These are phyloP conservation scores for Amblyteles armatorius DNA, from an alignment of 2,888 invertebrate genomes.

Conservation along the genomic window DNA sequence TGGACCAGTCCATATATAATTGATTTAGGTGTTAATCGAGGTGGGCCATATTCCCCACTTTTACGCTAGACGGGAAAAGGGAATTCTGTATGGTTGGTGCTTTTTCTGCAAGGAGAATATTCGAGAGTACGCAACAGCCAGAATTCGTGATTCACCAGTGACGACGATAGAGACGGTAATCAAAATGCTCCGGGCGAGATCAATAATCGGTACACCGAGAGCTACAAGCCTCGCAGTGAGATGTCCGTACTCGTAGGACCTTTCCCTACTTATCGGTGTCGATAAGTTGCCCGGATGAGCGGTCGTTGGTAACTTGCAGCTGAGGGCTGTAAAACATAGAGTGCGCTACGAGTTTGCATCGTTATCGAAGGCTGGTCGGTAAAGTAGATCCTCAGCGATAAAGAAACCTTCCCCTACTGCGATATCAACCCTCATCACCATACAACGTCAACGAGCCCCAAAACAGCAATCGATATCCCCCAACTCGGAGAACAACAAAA, in stretches of 20 bases:
- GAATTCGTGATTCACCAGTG: conserved; percentile 31
- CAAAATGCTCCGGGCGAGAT: conserved; percentile 7
- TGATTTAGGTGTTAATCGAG: no score
- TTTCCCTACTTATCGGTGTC: neutral
- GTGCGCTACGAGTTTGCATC: neutral
- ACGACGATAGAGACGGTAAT: conserved; percentile 5
- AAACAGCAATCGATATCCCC: neutral
- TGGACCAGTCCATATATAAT: no score
- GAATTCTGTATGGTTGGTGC: neutral
- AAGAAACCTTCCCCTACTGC: neutral
- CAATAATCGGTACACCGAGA: neutral
- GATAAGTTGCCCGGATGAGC: conserved; percentile 12
- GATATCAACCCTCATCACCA: neutral
- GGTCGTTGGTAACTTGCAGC: neutral
- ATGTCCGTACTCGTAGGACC: conserved; percentile 34
- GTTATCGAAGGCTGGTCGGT: neutral
- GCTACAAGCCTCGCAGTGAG: conserved; percentile 14
- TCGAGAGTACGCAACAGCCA: neutral
- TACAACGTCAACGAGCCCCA: neutral
- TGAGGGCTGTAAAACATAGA: neutral
- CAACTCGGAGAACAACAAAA: neutral
- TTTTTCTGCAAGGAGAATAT: conserved; percentile 20
- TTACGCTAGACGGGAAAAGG: neutral
- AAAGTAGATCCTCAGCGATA: neutral
- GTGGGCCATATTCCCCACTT: no score